phyloP scores from a whole-genome alignment of 2,888 invertebrate genomes.

The Drosophila greeni region DNA sequence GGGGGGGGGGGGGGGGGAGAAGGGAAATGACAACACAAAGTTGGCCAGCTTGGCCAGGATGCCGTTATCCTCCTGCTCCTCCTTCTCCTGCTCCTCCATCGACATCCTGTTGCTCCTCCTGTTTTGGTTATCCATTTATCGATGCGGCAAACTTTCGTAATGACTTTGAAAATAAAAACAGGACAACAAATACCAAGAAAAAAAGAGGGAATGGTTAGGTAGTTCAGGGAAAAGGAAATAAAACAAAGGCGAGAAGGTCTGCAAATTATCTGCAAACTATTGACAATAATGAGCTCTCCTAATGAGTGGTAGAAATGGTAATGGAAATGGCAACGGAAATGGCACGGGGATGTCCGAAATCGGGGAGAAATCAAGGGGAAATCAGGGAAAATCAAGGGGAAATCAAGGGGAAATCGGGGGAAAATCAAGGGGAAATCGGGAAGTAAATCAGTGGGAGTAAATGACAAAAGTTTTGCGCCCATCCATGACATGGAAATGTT shows the following conservation, averaged over 20 bases:
- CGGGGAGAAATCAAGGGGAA: too few relatives aligned
- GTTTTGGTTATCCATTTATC: conserved; percentile 74
- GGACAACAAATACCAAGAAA: conserved; percentile 28
- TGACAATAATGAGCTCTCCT: conserved; percentile 73
- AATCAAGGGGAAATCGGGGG: too few relatives aligned
- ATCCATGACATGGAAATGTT: conserved; percentile 30
- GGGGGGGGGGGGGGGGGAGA: not conserved
- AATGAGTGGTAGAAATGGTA: conserved; percentile 58
- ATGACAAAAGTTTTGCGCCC: conserved; percentile 66
- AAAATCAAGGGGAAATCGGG: too few relatives aligned
- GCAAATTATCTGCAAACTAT: conserved; percentile 67
- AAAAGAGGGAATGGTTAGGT: not conserved
- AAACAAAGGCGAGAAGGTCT: conserved; percentile 47
- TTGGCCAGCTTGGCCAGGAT: conserved; percentile 31
- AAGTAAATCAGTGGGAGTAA: conserved; percentile 44
- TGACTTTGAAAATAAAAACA: conserved; percentile 71
- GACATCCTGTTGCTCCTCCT: conserved; percentile 33
- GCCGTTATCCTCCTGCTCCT: not conserved
- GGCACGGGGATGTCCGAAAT: not conserved
- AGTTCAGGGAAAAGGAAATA: conserved; percentile 2
- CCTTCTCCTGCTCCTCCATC: not conserved
- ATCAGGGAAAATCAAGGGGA: too few relatives aligned
- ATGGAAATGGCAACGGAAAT: conserved; percentile 7
- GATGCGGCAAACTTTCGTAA: conserved; percentile 72
- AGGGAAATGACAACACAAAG: conserved; percentile 54